A percentile compares a stretch with the other conserved stretches of the same genome.
Evolutionary conservation across 2,113 vertebrate genomes (phyloP).

Genomic region (Ibidorhyncha struthersii): DNA sequence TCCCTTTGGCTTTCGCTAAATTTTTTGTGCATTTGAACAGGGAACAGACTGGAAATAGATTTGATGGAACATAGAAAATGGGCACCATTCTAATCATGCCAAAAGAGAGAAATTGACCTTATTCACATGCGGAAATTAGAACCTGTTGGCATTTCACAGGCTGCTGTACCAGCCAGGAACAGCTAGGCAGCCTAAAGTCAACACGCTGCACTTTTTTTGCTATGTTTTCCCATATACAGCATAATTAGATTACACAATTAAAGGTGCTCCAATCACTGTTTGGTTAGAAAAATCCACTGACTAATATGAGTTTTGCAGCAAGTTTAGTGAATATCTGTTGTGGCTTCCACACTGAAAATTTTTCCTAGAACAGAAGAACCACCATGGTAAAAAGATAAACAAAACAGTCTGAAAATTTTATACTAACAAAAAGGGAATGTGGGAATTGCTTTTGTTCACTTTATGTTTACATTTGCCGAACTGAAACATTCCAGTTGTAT

Average conservation of each 20-base stretch:
- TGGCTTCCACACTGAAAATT: neutral
- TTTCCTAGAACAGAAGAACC: neutral
- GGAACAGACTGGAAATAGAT: neutral
- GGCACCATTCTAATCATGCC: neutral
- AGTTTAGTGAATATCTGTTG: neutral
- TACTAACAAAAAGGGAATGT: neutral
- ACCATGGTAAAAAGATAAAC: neutral
- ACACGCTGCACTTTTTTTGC: neutral
- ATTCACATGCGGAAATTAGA: constrained; percentile 26
- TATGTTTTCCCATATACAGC: neutral
- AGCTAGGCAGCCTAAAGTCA: neutral
- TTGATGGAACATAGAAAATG: neutral
- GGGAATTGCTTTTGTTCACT: neutral
- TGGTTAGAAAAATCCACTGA: neutral
- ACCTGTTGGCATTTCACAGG: neutral
- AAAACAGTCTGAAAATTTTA: neutral
- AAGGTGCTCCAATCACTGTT: neutral
- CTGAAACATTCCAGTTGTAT: neutral
- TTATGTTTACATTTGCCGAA: neutral
- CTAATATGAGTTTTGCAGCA: neutral
- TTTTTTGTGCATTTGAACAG: neutral
- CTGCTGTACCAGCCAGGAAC: neutral
- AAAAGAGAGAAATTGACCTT: neutral
- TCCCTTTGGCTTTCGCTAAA: neutral
- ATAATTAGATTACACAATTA: neutral